phyloP scores from a whole-genome alignment of 2,888 invertebrate genomes.

The Atherix ibis region DNA sequence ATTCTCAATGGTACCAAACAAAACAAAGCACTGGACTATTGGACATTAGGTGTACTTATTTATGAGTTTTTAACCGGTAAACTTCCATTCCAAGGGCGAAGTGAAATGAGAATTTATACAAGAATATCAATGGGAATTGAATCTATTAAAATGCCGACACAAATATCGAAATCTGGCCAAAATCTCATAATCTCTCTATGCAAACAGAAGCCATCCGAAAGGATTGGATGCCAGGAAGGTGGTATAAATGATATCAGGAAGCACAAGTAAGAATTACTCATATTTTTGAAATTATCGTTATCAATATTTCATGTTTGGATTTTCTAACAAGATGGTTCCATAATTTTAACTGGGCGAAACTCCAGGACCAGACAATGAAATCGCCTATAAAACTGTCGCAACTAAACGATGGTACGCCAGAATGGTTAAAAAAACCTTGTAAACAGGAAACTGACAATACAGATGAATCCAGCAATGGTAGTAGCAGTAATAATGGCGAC shows the following conservation, averaged over 20 bases:
- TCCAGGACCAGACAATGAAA: constrained; percentile 47
- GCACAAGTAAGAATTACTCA: constrained; percentile 42
- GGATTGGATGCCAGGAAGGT: constrained; percentile 76
- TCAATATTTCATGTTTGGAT: no score
- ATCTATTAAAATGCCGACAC: constrained; percentile 67
- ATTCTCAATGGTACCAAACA: constrained; percentile 70
- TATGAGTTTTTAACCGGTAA: constrained; percentile 76
- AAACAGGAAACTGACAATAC: constrained; percentile 65
- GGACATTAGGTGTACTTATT: constrained; percentile 63
- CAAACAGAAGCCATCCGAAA: constrained; percentile 68
- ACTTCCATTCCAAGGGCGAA: constrained; percentile 78
- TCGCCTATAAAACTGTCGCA: constrained; percentile 60
- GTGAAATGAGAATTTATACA: constrained; percentile 90
- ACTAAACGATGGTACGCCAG: constrained; percentile 50
- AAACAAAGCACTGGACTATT: constrained; percentile 78
- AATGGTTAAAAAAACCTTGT: no score
- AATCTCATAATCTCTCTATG: constrained; percentile 73
- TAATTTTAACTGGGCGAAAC: constrained; percentile 76
- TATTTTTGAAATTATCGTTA: no score
- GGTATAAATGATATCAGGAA: constrained; percentile 74
- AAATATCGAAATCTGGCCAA: constrained; percentile 63
- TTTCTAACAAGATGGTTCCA: constrained; percentile 90
- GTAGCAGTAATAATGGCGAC: no score
- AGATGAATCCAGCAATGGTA: no score
- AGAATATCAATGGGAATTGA: constrained; percentile 85